These are phyloP conservation scores for Oryzias curvinotus DNA, from an alignment of 2,113 vertebrate genomes.

Conservation along the genomic window DNA sequence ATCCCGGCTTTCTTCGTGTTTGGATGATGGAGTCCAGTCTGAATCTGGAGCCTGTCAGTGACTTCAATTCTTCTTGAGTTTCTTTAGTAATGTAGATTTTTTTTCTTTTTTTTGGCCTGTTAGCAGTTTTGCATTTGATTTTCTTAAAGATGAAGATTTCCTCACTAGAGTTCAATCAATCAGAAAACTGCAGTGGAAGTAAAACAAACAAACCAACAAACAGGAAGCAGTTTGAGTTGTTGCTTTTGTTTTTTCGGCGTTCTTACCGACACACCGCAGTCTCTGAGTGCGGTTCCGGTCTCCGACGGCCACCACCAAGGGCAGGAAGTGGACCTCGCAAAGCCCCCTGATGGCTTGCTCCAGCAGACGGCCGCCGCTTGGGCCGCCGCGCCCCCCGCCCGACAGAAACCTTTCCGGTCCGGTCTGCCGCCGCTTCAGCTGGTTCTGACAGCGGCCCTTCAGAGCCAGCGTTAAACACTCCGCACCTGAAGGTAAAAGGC, in stretches of 20 bases:
- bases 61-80: too few species aligned
- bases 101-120: too few species aligned
- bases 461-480: slow-evolving; percentile 79
- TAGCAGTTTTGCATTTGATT: too few species aligned
- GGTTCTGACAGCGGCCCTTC: slow-evolving; percentile 81
- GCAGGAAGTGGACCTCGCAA: slow-evolving; percentile 81
- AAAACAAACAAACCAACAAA: background rate
- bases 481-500: slow-evolving; percentile 58
- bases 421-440: slow-evolving; percentile 73
- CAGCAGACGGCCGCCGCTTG: slow-evolving; percentile 22
- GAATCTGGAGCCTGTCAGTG: too few species aligned
- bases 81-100: too few species aligned
- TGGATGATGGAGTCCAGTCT: too few species aligned
- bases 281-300: slow-evolving; percentile 76
- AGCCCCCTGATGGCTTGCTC: slow-evolving; percentile 62
- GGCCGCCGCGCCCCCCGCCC: background rate
- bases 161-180: too few species aligned
- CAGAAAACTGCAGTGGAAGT: too few species aligned
- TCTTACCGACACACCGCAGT: slow-evolving; percentile 78
- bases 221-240: background rate
- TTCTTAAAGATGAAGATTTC: too few species aligned
- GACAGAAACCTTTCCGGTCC: slow-evolving; percentile 60
- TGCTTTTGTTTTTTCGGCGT: background rate
- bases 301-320: slow-evolving; percentile 72
- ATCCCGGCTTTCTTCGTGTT: too few species aligned